phyloP scores from a whole-genome alignment of 2,888 invertebrate species.

The Caenorhabditis wallacei region DNA sequence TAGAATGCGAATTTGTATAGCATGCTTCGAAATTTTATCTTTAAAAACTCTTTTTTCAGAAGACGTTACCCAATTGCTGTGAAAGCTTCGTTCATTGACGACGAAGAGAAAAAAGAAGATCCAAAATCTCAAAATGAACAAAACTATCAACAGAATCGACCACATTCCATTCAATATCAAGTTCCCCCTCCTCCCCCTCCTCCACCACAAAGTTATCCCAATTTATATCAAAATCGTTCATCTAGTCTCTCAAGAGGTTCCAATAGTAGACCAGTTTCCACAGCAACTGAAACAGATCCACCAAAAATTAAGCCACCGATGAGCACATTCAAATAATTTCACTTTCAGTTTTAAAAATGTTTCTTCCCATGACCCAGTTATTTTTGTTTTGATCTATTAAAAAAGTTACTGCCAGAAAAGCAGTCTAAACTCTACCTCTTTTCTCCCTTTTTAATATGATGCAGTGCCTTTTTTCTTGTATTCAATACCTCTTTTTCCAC shows the following conservation, averaged over 20 bases:
- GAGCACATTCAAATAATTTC: slow-evolving; percentile 54
- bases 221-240: slow-evolving; percentile 4
- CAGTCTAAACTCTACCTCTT: slow-evolving; percentile 52
- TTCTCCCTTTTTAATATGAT: background rate
- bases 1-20: background rate
- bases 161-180: slow-evolving; percentile 12
- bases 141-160: background rate
- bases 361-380: slow-evolving; percentile 39
- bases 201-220: background rate
- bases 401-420: slow-evolving; percentile 24
- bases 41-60: slow-evolving; percentile 31
- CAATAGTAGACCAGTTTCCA: slow-evolving; percentile 36
- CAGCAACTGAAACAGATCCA: slow-evolving; percentile 39
- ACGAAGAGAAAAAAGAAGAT: slow-evolving; percentile 11
- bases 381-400: background rate
- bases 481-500: slow-evolving; percentile 28
- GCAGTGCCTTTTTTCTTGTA: slow-evolving; percentile 40
- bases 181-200: background rate
- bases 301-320: slow-evolving; percentile 40
- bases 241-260: slow-evolving; percentile 24
- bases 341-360: slow-evolving; percentile 15
- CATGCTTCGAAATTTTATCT: background rate
- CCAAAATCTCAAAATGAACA: background rate
- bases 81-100: slow-evolving; percentile 43
- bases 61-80: slow-evolving; percentile 48